Conservation (phyloP, 2,113 vertebrate genomes). For the Petroica traversi region DNA sequence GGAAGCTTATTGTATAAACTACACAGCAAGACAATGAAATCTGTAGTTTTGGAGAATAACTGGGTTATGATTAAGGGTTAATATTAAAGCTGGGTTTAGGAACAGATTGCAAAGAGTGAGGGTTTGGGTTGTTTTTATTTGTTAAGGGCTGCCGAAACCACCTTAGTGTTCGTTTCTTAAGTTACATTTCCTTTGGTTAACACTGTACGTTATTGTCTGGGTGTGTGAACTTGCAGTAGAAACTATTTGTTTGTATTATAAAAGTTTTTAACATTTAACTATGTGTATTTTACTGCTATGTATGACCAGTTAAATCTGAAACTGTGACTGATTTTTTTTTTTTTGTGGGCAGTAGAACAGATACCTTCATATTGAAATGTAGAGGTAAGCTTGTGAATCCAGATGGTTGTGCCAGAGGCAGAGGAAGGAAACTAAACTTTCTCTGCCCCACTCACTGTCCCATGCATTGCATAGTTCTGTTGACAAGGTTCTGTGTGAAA, state of each 20-base stretch:
- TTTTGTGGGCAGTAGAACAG: background rate
- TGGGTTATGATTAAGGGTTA: background rate
- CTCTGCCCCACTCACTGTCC: background rate
- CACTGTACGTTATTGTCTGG: background rate
- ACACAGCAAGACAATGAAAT: background rate
- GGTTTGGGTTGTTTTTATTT: background rate
- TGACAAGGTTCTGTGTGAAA: background rate
- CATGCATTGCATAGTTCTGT: fast-evolving
- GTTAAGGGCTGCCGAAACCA: background rate
- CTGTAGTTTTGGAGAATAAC: background rate
- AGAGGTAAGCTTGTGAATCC: background rate
- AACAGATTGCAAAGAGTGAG: background rate
- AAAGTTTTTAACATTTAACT: background rate
- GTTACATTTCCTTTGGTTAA: background rate
- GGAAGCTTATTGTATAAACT: background rate
- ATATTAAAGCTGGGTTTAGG: background rate
- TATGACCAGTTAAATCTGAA: background rate
- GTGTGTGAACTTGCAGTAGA: background rate
- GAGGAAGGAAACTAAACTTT: background rate
- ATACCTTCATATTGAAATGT: background rate
- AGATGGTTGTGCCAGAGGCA: background rate
- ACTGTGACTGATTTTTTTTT: background rate
- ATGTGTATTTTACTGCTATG: background rate
- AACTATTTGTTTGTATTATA: background rate
- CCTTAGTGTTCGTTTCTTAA: background rate